Conservation (phyloP, 2,113 vertebrate species). For the Balaeniceps rex region DNA sequence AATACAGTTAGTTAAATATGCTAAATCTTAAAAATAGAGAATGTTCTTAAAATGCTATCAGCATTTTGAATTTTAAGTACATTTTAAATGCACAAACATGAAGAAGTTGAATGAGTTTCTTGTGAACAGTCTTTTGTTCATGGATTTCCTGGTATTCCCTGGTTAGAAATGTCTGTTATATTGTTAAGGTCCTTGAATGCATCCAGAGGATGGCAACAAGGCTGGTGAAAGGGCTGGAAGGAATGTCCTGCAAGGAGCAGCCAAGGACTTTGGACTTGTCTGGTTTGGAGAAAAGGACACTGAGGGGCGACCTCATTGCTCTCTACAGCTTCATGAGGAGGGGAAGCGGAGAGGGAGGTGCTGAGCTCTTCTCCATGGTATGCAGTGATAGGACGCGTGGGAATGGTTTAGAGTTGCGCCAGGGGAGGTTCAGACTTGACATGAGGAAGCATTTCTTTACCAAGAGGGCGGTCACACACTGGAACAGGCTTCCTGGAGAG, state of each 20-base stretch:
- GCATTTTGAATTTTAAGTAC: not conserved
- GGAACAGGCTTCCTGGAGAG: not conserved
- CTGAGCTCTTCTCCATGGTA: not conserved
- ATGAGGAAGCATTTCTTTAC: not conserved
- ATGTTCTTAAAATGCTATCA: not conserved
- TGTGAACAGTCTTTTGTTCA: not conserved
- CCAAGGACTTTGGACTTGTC: not conserved
- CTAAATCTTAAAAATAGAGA: not conserved
- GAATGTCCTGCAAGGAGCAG: not conserved
- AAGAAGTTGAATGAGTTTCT: not conserved
- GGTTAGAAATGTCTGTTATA: not conserved
- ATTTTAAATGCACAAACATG: not conserved
- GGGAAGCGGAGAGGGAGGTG: not conserved
- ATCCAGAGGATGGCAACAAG: not conserved
- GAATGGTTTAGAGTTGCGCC: not conserved
- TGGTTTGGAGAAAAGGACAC: not conserved
- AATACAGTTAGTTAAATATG: not conserved
- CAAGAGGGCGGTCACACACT: not conserved
- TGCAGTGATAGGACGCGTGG: rapidly evolving
- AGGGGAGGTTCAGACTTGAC: not conserved
- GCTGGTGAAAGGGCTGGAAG: not conserved
- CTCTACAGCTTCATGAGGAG: not conserved
- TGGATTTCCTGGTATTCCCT: not conserved
- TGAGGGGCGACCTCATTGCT: not conserved
- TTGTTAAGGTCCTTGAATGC: not conserved